Base-by-base conservation (phyloP, 2,113 vertebrate genomes). In the Callopanchax toddi region DNA sequence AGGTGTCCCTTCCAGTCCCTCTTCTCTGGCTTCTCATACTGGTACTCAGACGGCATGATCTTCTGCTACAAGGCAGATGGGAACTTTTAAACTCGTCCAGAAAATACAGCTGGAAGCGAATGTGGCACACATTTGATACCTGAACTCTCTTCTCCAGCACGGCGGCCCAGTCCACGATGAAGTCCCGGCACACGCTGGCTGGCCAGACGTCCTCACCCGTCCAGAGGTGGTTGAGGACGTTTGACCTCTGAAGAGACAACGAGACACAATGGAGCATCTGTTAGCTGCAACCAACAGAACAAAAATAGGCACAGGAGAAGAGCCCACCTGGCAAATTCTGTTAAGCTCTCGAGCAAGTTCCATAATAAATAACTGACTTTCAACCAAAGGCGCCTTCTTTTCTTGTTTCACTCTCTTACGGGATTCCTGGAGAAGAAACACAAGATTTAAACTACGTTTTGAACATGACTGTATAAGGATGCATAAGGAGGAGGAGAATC, bases 281-380 rank as follows among this genome's bases (percentile, higher is more conserved):
- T 44, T 23, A 26, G 29, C 29, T 32, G 29, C 21, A 10, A 29
- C 15, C 9, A 17, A 7, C 39, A 9, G 34, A 17, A 42, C 20
- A 45, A 23, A 16, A 4, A n/a, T 9, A 58, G 29, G 6, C 6
- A 4, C 1, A 6, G 34, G 5, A 43, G 42, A 4, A 43, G 5
- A 0, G 51, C 58, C 36, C 20, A 91, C 92, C 88, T 92, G 91
- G 71, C 92, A 93, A 10, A 92, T 80, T 59, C 76, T 83, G 78
- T 89, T 91, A 49, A 93, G 91, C 20, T 92, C 92, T 36, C 92
- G 78, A 0, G 91, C 89, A 48, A 93, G 67, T 48, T 93, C 92
- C 92, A 93, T 92, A 2, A 93, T 84, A 39, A 93, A 92, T 15
- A 92, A 58, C 79, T 93, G 92, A 71, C 89, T 91, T 56, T 93